Evolutionary conservation across 2,797 vertebrate genomes (phyloP).

Genomic region (Myripristis murdjan): DNA sequence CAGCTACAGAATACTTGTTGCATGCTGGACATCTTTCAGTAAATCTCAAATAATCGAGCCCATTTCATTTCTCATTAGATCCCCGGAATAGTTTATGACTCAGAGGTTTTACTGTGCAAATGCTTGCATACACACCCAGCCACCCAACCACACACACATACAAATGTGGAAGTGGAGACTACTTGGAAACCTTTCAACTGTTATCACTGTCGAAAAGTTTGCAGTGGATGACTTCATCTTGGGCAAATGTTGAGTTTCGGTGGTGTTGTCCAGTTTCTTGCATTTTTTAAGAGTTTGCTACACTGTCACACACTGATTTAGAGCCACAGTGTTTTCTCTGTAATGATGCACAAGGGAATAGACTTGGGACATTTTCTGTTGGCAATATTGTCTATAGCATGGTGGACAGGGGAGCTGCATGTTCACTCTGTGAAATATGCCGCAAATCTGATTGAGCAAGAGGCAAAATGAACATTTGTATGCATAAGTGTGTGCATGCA

Average conservation of each 20-base stretch:
- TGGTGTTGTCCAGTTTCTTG: neutral
- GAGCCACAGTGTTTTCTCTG: slow-evolving; percentile 9
- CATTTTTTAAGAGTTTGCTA: neutral
- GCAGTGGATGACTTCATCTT: slow-evolving; percentile 23
- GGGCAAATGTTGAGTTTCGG: slow-evolving; percentile 10
- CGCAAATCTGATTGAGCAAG: too few relatives aligned
- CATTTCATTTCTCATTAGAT: neutral
- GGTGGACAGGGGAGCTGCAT: too few relatives aligned
- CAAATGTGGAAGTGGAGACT: slow-evolving; percentile 4
- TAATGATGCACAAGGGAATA: slow-evolving; percentile 2
- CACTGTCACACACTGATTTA: neutral
- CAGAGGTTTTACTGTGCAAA: neutral
- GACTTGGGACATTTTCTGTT: too few relatives aligned
- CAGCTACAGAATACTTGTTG: neutral
- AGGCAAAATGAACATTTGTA: too few relatives aligned
- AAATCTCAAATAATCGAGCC: neutral
- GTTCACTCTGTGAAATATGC: too few relatives aligned
- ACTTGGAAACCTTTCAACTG: neutral
- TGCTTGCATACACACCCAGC: neutral
- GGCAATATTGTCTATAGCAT: too few relatives aligned
- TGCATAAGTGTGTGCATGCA: too few relatives aligned
- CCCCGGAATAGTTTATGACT: neutral
- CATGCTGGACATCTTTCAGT: neutral
- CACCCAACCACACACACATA: neutral
- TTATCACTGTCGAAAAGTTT: neutral